A percentile compares a stretch with the other conserved stretches of the same genome.
phyloP scores from a whole-genome alignment of 1,140 invertebrate genomes.

The Aradophagus sp. region DNA sequence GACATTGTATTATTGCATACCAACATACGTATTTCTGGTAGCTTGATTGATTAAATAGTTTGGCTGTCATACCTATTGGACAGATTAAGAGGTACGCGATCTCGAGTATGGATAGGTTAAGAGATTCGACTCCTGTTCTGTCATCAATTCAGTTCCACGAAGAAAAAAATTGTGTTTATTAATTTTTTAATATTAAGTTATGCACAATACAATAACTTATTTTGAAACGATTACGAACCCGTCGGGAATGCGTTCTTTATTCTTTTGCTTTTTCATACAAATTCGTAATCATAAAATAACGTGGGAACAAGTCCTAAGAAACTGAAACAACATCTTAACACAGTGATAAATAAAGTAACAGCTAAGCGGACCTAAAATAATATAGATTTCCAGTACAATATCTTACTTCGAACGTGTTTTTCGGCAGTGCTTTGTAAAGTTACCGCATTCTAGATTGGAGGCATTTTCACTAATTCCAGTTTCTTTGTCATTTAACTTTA shows the following conservation, averaged over 20 bases:
- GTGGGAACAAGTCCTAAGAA: slow-evolving; percentile 15
- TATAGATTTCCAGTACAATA: slow-evolving; percentile 12
- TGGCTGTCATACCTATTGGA: no score
- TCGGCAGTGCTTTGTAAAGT: slow-evolving; percentile 12
- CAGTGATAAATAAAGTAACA: slow-evolving; percentile 14
- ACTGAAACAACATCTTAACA: slow-evolving; percentile 10
- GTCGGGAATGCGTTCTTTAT: no score
- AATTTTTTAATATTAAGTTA: neutral
- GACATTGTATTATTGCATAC: no score
- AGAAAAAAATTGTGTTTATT: no score
- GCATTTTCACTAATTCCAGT: slow-evolving; percentile 4
- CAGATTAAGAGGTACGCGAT: no score
- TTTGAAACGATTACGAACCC: no score
- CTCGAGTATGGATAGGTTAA: no score
- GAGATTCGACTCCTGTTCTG: no score
- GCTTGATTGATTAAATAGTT: no score
- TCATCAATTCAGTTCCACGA: no score
- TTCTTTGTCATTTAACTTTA: slow-evolving; percentile 18
- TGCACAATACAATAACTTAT: no score
- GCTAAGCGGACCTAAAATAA: slow-evolving; percentile 32
- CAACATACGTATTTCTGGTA: no score
- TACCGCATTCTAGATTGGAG: slow-evolving; percentile 18
- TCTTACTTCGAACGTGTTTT: slow-evolving; percentile 13
- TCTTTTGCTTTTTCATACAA: neutral
- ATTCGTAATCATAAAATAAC: neutral